Conservation (phyloP, 1,140 invertebrate species). For the Chlorops oryzae region DNA sequence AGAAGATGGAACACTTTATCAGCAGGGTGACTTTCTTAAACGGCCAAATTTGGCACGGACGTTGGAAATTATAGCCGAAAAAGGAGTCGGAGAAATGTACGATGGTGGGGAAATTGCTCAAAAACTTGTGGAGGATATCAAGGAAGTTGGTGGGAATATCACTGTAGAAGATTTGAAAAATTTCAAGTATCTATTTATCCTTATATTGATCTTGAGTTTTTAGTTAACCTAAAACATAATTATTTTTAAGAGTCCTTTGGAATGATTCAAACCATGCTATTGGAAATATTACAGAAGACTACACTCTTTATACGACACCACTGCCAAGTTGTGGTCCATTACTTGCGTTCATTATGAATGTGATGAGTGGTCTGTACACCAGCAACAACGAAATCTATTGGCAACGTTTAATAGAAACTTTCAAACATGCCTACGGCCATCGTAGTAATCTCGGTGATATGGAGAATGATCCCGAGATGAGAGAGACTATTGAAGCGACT, state of each 20-base stretch:
- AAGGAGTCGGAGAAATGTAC: constrained; percentile 60
- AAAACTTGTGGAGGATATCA: constrained; percentile 63
- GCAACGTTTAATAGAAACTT: constrained; percentile 83
- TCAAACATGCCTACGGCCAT: constrained; percentile 90
- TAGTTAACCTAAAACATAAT: too few species aligned
- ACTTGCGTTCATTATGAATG: constrained; percentile 76
- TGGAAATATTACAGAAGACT: constrained; percentile 52
- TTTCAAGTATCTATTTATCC: constrained; percentile 51
- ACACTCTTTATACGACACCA: constrained; percentile 66
- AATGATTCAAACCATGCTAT: constrained; percentile 54
- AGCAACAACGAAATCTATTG: constrained; percentile 51
- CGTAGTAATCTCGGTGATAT: constrained; percentile 82
- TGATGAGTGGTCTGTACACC: constrained; percentile 63
- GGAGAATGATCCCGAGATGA: constrained; percentile 48
- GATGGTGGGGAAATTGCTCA: constrained; percentile 62
- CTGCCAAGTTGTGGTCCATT: constrained; percentile 77
- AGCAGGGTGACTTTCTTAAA: constrained; percentile 64
- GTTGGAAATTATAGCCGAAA: constrained; percentile 60
- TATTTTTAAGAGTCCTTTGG: constrained; percentile 50
- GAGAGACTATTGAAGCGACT: constrained; percentile 19
- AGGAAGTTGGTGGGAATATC: constrained; percentile 67
- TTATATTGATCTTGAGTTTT: background rate
- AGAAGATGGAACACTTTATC: constrained; percentile 56
- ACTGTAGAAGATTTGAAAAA: constrained; percentile 66
- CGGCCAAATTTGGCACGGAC: constrained; percentile 66